A percentile compares a stretch with the other conserved stretches of the same genome.
Conservation (phyloP, 2,797 vertebrate genomes). For the Buceros bicornis region DNA sequence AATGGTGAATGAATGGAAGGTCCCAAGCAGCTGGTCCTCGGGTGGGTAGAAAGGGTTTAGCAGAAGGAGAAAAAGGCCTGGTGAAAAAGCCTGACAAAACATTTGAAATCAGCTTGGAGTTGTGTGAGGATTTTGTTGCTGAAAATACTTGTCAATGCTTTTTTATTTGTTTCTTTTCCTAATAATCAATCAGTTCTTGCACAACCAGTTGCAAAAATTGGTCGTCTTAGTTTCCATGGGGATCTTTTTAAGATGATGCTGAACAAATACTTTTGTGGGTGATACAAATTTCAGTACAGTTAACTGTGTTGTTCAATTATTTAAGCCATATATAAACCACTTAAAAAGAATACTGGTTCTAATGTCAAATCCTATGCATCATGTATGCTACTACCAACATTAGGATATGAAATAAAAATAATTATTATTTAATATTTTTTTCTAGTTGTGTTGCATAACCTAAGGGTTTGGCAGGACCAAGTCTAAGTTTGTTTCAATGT, state of each 20-base stretch:
- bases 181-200: background rate
- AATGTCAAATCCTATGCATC: background rate
- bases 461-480: background rate
- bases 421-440: background rate
- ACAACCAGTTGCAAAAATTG: background rate
- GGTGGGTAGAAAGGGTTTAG: background rate
- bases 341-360: background rate
- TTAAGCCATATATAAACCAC: background rate
- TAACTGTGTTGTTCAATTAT: background rate
- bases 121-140: background rate
- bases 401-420: background rate
- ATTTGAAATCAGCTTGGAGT: background rate
- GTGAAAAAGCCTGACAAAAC: background rate
- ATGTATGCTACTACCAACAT: background rate
- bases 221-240: background rate
- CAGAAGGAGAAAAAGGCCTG: background rate
- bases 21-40: background rate
- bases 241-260: background rate
- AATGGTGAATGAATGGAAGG: background rate
- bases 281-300: background rate
- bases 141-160: background rate
- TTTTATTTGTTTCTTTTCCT: background rate
- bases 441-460: background rate
- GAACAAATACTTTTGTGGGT: background rate
- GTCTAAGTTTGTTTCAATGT: background rate